Evolutionary conservation across 2,797 vertebrate genomes (phyloP).

Genomic region (Tenualosa ilisha): DNA sequence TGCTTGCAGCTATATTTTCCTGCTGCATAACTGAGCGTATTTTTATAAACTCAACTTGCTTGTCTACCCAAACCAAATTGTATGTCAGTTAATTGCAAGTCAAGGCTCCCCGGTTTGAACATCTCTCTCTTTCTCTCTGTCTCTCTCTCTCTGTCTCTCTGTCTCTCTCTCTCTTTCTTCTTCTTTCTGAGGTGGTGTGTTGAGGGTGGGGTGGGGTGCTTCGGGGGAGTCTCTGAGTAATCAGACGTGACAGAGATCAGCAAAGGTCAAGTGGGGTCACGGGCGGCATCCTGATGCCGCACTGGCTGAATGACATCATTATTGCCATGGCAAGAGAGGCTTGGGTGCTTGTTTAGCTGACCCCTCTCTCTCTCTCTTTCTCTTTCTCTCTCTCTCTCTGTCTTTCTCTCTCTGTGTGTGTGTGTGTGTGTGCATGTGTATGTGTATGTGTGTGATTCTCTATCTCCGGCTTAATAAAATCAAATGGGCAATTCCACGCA

Average conservation of each 20-base stretch:
- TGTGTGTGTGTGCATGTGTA: not conserved
- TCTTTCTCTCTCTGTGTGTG: too few relatives aligned
- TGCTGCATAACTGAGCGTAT: constrained; percentile 19
- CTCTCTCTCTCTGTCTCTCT: not conserved
- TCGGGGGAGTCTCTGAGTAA: constrained; percentile 60
- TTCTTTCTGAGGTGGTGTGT: not conserved
- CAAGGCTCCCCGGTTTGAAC: constrained; percentile 14
- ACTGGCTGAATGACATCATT: constrained; percentile 72
- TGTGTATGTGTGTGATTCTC: not conserved
- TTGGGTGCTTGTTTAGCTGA: constrained; percentile 27
- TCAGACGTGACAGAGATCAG: constrained; percentile 76
- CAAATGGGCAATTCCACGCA: too few relatives aligned
- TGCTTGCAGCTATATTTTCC: constrained; percentile 12
- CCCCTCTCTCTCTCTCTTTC: not conserved
- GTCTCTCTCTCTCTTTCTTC: not conserved
- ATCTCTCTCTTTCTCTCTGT: not conserved
- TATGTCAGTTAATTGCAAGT: constrained; percentile 14
- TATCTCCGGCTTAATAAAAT: too few relatives aligned
- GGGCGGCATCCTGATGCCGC: constrained; percentile 73
- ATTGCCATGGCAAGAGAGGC: constrained; percentile 65
- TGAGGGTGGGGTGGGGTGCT: not conserved
- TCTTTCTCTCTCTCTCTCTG: too few relatives aligned
- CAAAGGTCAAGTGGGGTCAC: constrained; percentile 79
- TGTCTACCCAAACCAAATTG: constrained; percentile 15
- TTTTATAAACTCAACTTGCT: constrained; percentile 24